These are phyloP conservation scores for Pseudomugil tenellus DNA, from an alignment of 2,797 vertebrate genomes.

Conservation along the genomic window DNA sequence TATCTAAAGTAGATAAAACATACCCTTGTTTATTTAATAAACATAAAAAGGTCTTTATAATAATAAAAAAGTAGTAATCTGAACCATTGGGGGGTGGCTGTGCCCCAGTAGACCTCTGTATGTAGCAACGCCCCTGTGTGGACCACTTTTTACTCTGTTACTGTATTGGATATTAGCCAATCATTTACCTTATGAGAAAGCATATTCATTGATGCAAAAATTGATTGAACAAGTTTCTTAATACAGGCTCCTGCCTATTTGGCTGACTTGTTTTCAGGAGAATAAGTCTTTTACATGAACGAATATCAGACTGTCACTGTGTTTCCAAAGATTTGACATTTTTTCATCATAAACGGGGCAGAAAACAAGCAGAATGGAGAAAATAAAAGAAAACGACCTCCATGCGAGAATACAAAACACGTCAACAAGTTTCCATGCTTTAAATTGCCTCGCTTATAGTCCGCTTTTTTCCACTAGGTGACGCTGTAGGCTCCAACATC, in stretches of 20 bases:
- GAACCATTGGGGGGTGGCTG: too few species aligned
- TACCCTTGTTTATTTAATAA: too few species aligned
- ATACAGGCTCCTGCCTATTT: neutral
- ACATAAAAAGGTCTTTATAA: too few species aligned
- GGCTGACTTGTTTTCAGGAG: neutral
- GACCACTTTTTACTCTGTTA: neutral
- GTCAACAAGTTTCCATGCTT: too few species aligned
- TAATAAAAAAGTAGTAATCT: too few species aligned
- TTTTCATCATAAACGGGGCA: neutral
- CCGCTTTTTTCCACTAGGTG: constrained; percentile 53
- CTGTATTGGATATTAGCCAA: neutral
- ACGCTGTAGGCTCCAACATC: constrained; percentile 30
- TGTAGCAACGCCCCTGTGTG: neutral
- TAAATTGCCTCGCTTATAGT: neutral
- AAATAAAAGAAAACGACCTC: neutral
- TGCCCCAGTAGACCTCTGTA: too few species aligned
- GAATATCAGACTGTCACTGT: neutral
- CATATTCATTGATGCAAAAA: neutral
- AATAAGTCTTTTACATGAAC: neutral
- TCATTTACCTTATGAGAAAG: neutral
- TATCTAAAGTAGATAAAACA: too few species aligned
- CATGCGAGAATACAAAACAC: neutral
- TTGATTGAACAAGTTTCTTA: neutral
- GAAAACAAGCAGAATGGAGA: neutral
- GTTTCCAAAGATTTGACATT: neutral